These are phyloP conservation scores for Heliconius charithonia DNA, from an alignment of 2,888 invertebrate genomes.

Conservation along the genomic window DNA sequence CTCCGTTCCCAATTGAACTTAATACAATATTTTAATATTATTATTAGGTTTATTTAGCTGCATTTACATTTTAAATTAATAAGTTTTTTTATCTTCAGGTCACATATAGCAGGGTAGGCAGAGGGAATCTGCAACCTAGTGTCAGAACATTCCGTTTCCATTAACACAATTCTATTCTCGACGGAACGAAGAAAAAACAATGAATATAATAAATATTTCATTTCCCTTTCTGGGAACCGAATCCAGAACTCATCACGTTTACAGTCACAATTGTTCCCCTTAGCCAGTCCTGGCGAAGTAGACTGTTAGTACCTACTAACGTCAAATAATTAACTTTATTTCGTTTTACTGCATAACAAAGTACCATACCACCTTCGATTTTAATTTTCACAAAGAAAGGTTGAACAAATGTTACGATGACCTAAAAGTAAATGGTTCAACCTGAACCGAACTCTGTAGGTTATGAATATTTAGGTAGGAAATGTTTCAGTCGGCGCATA, in stretches of 20 bases:
- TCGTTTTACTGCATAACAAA: background rate
- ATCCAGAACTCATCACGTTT: too few species aligned
- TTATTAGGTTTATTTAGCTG: too few species aligned
- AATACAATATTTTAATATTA: background rate
- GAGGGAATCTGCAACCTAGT: too few species aligned
- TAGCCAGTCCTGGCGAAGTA: too few species aligned
- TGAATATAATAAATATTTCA: too few species aligned
- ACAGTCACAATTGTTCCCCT: too few species aligned
- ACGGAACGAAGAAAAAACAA: too few species aligned
- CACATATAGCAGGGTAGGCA: too few species aligned
- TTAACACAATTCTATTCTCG: too few species aligned
- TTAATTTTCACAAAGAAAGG: slow-evolving; percentile 12
- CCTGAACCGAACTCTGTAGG: slow-evolving; percentile 14
- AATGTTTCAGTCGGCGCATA: slow-evolving; percentile 29
- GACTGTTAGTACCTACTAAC: background rate
- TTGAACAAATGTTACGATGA: slow-evolving; percentile 25
- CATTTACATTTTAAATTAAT: background rate
- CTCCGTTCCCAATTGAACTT: background rate
- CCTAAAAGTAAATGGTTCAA: slow-evolving; percentile 30
- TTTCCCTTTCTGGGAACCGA: too few species aligned
- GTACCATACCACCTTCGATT: background rate
- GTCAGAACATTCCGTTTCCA: too few species aligned
- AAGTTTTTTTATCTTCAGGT: too few species aligned
- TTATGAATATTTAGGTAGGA: slow-evolving; percentile 39
- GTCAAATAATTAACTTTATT: background rate